Evolutionary conservation across 1,140 invertebrate species (phyloP).

Genomic region (Caenorhabditis brenneri): DNA sequence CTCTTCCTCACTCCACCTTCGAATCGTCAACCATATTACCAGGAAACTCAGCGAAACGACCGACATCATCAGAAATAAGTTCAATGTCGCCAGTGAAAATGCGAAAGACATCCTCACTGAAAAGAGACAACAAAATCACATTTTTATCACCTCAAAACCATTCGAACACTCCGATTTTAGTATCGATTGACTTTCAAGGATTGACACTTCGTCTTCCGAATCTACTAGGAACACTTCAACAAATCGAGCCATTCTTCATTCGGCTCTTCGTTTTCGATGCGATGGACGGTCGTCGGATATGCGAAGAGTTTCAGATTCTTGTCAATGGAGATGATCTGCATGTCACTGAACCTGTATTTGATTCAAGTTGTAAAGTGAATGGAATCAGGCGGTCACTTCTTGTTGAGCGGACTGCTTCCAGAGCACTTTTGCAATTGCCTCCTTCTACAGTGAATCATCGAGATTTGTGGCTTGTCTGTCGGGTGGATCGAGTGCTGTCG

Average conservation of each 20-base stretch:
- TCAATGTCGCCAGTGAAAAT: conserved; percentile 18
- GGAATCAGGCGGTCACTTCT: neutral
- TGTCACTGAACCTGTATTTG: conserved; percentile 4
- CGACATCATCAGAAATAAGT: neutral
- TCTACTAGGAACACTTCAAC: neutral
- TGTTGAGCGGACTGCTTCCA: neutral
- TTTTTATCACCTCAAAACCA: neutral
- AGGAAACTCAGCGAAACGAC: neutral
- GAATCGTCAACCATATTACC: neutral
- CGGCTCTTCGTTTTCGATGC: conserved; percentile 85
- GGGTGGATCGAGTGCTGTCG: conserved; percentile 59
- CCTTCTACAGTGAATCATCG: neutral
- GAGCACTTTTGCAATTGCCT: neutral
- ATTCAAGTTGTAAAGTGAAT: neutral
- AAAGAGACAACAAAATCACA: neutral
- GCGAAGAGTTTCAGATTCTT: conserved; percentile 91
- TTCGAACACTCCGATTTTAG: too few species aligned
- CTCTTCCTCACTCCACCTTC: neutral
- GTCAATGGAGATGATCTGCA: conserved; percentile 78
- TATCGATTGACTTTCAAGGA: too few species aligned
- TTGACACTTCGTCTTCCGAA: conserved; percentile 18
- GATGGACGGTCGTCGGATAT: conserved; percentile 82
- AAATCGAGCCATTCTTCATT: conserved; percentile 87
- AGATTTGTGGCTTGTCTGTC: conserved; percentile 70
- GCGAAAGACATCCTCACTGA: neutral